Evolutionary conservation across 2,888 invertebrate species (phyloP).

Genomic region (Idaea dimidiata): DNA sequence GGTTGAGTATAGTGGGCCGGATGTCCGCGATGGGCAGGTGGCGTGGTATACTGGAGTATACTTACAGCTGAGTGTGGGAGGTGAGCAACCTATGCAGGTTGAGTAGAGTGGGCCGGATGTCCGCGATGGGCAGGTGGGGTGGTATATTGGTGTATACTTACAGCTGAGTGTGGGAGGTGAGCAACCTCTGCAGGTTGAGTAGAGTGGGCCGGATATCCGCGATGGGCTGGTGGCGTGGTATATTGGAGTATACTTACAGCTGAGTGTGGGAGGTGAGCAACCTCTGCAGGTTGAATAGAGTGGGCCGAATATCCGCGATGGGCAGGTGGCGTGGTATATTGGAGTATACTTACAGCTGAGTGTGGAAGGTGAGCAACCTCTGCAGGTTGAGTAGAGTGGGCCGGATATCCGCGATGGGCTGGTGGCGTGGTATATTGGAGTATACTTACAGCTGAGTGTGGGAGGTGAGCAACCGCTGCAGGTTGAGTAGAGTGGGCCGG

Average conservation of each 20-base stretch:
- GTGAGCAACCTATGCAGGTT: not conserved
- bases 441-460: slow-evolving; percentile 55
- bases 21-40: too few relatives aligned
- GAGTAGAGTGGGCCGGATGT: not conserved
- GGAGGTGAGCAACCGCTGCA: slow-evolving; percentile 79
- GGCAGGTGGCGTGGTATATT: too few relatives aligned
- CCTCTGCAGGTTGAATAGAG: not conserved
- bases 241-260: not conserved
- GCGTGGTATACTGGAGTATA: too few relatives aligned
- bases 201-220: slow-evolving; percentile 1
- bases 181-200: not conserved
- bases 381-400: slow-evolving; percentile 89
- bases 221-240: too few relatives aligned
- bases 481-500: slow-evolving; percentile 88
- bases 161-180: not conserved
- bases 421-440: too few relatives aligned
- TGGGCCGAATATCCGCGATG: too few relatives aligned
- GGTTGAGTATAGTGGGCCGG: not conserved
- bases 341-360: slow-evolving; percentile 52
- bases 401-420: too few relatives aligned
- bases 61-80: not conserved
- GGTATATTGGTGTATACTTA: too few relatives aligned
- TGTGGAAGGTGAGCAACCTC: slow-evolving; percentile 68
- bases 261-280: not conserved
- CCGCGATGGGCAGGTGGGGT: too few relatives aligned